phyloP scores from a whole-genome alignment of 2,113 vertebrate genomes.

The Edolisoma coerulescens region DNA sequence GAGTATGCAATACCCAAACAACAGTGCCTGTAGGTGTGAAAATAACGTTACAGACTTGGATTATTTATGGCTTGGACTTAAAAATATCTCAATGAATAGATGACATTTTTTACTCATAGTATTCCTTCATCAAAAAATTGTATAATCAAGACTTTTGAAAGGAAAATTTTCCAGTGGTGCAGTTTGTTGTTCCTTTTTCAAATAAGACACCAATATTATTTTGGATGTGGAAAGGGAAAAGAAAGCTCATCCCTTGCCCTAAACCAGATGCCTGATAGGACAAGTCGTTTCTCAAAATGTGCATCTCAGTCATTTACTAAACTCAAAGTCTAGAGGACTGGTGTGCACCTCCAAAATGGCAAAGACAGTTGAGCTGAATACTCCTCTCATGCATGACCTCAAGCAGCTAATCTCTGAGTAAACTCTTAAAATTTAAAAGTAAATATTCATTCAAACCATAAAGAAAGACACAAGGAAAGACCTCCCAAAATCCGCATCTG shows the following conservation, averaged over 20 bases:
- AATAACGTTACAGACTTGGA: fast-evolving
- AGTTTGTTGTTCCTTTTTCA: not conserved
- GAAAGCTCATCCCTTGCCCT: not conserved
- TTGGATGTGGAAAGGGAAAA: not conserved
- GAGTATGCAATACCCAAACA: fast-evolving
- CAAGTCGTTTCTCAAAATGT: not conserved
- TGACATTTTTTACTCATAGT: not conserved
- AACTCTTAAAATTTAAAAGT: not conserved
- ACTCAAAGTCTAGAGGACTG: not conserved
- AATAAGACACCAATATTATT: not conserved
- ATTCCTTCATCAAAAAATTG: not conserved
- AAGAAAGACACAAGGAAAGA: not conserved
- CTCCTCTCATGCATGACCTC: not conserved
- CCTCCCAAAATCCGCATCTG: not conserved
- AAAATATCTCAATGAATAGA: not conserved
- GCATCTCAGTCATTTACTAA: not conserved
- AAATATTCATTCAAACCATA: not conserved
- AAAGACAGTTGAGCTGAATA: not conserved
- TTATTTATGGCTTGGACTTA: not conserved
- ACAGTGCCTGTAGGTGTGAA: not conserved
- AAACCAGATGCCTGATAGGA: not conserved
- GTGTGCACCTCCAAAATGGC: not conserved
- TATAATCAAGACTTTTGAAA: not conserved
- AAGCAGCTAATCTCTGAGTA: not conserved
- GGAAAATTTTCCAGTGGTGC: not conserved